phyloP scores from a whole-genome alignment of 2,888 invertebrate species.

The Thumatha senex region DNA sequence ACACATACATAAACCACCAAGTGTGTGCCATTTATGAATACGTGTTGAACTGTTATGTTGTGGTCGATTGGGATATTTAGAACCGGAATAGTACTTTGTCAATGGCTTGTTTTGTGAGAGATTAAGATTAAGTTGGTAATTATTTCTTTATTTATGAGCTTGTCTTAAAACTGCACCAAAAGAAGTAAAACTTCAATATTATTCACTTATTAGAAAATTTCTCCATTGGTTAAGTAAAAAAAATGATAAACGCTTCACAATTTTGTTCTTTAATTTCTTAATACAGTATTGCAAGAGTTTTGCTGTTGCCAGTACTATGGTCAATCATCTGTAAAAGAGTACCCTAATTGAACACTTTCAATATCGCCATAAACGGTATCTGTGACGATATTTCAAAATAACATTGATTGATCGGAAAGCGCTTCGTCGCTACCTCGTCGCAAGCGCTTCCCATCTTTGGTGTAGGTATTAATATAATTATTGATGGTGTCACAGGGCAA shows the following conservation, averaged over 20 bases:
- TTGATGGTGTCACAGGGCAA: not conserved
- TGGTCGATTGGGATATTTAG: not conserved
- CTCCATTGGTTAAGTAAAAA: no score
- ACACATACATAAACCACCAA: conserved; percentile 2
- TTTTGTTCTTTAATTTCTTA: not conserved
- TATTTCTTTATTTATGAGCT: not conserved
- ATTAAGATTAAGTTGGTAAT: not conserved
- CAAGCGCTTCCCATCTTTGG: not conserved
- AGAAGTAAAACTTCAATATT: no score
- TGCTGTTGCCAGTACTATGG: no score
- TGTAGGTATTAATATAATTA: conserved; percentile 1
- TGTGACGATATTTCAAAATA: not conserved
- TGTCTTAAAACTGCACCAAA: not conserved
- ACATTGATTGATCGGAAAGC: not conserved
- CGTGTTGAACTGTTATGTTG: not conserved
- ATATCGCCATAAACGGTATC: no score
- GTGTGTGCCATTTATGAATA: conserved; percentile 2
- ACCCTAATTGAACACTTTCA: not conserved
- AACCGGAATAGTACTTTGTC: conserved; percentile 8
- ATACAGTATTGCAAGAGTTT: no score
- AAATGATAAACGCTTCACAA: no score
- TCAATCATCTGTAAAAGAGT: not conserved
- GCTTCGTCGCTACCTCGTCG: not conserved
- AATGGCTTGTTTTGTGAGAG: not conserved
- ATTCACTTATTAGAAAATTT: no score